Conservation (phyloP, 2,797 vertebrate species). For the Leuciscus waleckii region DNA sequence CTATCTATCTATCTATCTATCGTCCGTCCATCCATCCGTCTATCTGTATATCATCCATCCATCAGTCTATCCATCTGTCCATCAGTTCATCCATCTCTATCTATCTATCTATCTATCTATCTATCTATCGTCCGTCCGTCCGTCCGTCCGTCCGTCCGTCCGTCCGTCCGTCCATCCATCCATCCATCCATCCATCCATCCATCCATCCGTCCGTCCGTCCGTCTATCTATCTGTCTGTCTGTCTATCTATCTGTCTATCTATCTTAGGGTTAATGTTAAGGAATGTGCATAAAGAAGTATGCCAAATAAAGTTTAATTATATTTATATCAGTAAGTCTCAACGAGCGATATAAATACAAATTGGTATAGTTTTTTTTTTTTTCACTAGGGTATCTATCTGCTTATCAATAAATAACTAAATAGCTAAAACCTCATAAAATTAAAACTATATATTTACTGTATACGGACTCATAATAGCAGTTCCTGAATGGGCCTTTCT, state of each 20-base stretch:
- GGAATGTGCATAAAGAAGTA: too few species aligned
- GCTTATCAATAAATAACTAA: background rate
- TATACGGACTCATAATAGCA: background rate
- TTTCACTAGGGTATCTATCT: too few species aligned
- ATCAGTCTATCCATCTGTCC: background rate
- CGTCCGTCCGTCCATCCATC: background rate
- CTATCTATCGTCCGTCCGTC: fast-evolving
- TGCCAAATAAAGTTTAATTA: too few species aligned
- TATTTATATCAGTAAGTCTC: too few species aligned
- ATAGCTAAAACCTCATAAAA: background rate
- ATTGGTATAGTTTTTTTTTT: too few species aligned
- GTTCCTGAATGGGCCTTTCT: background rate
- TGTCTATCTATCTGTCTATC: fast-evolving
- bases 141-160: fast-evolving
- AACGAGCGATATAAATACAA: too few species aligned
- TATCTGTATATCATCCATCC: background rate
- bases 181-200: fast-evolving
- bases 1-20: background rate
- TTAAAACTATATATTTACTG: background rate
- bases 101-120: background rate
- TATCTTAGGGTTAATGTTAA: too few species aligned
- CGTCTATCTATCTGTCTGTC: fast-evolving
- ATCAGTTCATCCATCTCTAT: background rate
- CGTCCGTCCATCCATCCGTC: background rate
- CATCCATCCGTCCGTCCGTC: fast-evolving